phyloP scores from a whole-genome alignment of 2,888 invertebrate genomes.

The Papilio elwesi region DNA sequence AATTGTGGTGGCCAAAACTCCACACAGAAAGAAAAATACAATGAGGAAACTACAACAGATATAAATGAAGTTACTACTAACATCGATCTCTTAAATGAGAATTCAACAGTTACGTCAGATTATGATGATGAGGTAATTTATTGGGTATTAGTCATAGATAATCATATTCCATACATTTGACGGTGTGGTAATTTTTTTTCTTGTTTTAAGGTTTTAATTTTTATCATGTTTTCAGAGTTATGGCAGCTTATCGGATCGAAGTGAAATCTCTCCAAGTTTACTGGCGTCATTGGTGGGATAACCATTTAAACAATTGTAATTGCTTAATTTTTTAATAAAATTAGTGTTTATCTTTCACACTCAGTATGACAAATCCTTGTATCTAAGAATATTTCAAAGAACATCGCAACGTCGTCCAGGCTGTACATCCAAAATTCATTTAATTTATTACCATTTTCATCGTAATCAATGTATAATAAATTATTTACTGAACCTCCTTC shows the following conservation, averaged over 20 bases:
- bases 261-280: not conserved
- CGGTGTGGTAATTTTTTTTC: not conserved
- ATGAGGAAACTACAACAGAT: constrained; percentile 18
- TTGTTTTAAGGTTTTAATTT: not conserved
- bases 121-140: constrained; percentile 28
- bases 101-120: constrained; percentile 27
- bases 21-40: not conserved
- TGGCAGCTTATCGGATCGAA: constrained; percentile 26
- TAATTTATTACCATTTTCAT: constrained; percentile 48
- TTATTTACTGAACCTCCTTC: constrained; percentile 38
- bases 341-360: constrained; percentile 46
- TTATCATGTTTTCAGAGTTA: constrained; percentile 24
- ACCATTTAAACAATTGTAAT: constrained; percentile 11
- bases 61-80: constrained; percentile 18
- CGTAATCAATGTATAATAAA: constrained; percentile 61
- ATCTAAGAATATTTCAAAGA: constrained; percentile 57
- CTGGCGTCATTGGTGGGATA: constrained; percentile 30
- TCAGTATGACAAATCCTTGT: constrained; percentile 55
- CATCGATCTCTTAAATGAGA: constrained; percentile 11
- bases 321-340: not conserved
- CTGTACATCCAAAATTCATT: constrained; percentile 56
- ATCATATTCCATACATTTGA: too few relatives aligned
- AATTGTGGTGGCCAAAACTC: not conserved
- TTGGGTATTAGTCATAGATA: not conserved
- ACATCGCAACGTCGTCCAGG: constrained; percentile 59